A percentile compares a stretch with the other conserved stretches of the same genome.
Conservation (phyloP, 2,797 vertebrate genomes). For the Coracias cyanogaster region DNA sequence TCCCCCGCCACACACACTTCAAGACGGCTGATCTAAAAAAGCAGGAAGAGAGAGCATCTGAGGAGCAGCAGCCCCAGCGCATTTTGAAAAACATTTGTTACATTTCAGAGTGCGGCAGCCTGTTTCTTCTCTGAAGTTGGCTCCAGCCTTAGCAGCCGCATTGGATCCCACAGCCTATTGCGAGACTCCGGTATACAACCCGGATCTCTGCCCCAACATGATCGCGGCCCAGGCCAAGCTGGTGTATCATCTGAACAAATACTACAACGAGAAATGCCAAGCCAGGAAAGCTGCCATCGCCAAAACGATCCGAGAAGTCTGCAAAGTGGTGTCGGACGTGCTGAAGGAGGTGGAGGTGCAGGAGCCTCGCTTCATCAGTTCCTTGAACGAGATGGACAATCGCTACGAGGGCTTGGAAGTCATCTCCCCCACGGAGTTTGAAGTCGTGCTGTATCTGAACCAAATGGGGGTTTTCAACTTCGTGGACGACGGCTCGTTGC, state of each 20-base stretch:
- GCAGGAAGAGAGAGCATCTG: constrained; percentile 71
- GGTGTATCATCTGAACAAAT: constrained; percentile 91
- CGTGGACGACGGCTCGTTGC: constrained; percentile 90
- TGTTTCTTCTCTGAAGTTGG: constrained; percentile 94
- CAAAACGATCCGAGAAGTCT: constrained; percentile 90
- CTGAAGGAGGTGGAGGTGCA: constrained; percentile 92
- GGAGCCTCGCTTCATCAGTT: constrained; percentile 92
- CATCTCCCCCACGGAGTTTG: constrained; percentile 89
- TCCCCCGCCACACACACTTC: constrained; percentile 62
- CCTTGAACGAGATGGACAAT: constrained; percentile 90
- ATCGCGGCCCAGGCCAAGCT: constrained; percentile 92
- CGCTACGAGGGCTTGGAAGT: constrained; percentile 90
- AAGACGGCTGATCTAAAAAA: constrained; percentile 74
- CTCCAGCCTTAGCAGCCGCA: constrained; percentile 98
- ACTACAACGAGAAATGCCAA: constrained; percentile 93
- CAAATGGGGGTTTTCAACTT: constrained; percentile 94
- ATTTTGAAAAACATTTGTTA: constrained; percentile 59
- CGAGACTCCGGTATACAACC: constrained; percentile 94
- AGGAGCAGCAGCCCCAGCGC: constrained; percentile 61
- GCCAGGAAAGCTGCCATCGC: constrained; percentile 89
- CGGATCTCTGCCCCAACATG: constrained; percentile 95
- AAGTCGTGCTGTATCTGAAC: constrained; percentile 91
- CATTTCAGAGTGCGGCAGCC: constrained; percentile 66
- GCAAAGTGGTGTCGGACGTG: constrained; percentile 91
- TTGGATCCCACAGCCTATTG: constrained; percentile 93